phyloP scores from a whole-genome alignment of 2,113 vertebrate species.

The Oryzias woworae region DNA sequence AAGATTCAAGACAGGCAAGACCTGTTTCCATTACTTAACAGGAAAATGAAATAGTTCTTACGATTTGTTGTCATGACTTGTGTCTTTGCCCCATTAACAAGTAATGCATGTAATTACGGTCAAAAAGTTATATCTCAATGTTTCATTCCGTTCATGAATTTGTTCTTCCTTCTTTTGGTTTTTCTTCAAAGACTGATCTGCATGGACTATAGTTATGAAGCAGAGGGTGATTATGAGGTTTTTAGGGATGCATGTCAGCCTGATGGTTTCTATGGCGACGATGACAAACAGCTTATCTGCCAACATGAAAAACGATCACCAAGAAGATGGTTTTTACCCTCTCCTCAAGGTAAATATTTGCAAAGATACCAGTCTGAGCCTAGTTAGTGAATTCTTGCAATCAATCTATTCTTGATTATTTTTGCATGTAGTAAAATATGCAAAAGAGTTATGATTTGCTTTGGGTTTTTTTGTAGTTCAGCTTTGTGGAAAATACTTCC shows the following conservation, averaged over 20 bases:
- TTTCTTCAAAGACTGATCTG: conserved; percentile 48
- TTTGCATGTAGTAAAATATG: no score
- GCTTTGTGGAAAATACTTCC: neutral
- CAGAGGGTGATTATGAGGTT: conserved; percentile 73
- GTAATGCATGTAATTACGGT: no score
- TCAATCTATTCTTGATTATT: neutral
- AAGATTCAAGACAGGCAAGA: neutral
- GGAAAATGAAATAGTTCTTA: no score
- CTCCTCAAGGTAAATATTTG: conserved; percentile 80
- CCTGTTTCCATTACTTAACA: no score
- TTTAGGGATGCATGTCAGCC: conserved; percentile 80
- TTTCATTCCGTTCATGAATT: neutral
- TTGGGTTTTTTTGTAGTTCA: neutral
- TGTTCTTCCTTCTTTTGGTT: neutral
- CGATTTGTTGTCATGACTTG: no score
- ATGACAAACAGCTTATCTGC: conserved; percentile 82
- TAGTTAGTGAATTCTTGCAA: neutral
- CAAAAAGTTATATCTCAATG: no score
- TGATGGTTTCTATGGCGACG: conserved; percentile 84
- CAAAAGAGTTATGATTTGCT: no score
- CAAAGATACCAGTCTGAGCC: no score
- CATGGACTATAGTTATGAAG: conserved; percentile 69
- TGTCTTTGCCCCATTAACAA: no score
- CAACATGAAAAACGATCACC: conserved; percentile 84
- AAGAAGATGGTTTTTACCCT: conserved; percentile 87